Conservation (phyloP, 2,888 invertebrate genomes). For the Xestia sexstrigata region DNA sequence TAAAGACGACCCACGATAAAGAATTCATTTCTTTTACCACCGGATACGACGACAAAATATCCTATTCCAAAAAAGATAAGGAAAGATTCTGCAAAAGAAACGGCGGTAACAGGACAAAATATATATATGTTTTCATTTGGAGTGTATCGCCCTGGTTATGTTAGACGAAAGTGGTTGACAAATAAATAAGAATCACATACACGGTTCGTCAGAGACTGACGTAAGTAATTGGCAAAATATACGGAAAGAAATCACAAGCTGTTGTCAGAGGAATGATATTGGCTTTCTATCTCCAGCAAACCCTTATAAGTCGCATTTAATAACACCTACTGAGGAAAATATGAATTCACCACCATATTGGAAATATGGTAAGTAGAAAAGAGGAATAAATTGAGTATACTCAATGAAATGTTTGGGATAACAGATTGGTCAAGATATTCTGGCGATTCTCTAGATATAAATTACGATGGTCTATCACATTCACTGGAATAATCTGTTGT, state of each 20-base stretch:
- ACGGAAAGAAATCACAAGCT: neutral
- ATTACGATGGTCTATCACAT: neutral
- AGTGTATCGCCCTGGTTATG: conserved; percentile 26
- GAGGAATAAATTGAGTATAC: neutral
- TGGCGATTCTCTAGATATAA: neutral
- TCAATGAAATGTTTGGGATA: neutral
- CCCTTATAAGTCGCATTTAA: conserved; percentile 9
- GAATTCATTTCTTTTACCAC: conserved; percentile 25
- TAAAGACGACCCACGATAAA: neutral
- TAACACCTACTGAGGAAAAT: conserved; percentile 7
- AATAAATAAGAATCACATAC: conserved; percentile 17
- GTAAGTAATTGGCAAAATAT: conserved; percentile 24
- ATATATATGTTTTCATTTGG: conserved; percentile 7
- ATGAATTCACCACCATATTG: neutral
- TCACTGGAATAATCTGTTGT: neutral
- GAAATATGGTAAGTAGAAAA: no score
- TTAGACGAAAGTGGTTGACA: conserved; percentile 32
- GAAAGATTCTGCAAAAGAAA: conserved; percentile 39
- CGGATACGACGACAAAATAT: conserved; percentile 30
- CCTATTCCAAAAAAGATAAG: conserved; percentile 36
- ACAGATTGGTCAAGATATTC: neutral
- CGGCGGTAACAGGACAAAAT: conserved; percentile 20
- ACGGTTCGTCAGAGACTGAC: conserved; percentile 12
- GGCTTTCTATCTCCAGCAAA: conserved; percentile 3
- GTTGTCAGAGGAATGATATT: conserved; percentile 8